phyloP scores from a whole-genome alignment of 2,113 vertebrate genomes.

The Macroglossus sobrinus region DNA sequence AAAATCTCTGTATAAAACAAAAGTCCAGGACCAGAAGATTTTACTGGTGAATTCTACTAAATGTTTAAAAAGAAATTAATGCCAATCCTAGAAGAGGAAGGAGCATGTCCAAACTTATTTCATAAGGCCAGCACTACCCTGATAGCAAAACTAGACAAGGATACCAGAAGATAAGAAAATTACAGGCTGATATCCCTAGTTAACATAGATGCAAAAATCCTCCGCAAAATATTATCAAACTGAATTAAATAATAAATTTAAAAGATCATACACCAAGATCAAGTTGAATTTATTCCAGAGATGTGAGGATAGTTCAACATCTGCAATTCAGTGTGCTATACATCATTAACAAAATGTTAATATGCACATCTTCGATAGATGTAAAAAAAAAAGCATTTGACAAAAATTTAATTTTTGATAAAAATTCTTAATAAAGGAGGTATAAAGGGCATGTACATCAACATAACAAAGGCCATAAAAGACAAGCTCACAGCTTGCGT shows the following conservation, averaged over 20 bases:
- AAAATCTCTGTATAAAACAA: not conserved
- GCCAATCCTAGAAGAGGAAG: not conserved
- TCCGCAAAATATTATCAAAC: too few species aligned
- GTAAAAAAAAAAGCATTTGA: not conserved
- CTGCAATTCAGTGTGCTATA: not conserved
- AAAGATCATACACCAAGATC: not conserved
- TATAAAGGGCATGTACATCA: not conserved
- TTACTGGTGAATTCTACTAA: not conserved
- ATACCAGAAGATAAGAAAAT: not conserved
- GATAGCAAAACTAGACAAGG: not conserved
- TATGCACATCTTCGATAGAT: not conserved
- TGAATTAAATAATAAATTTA: not conserved
- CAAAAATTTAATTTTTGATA: not conserved
- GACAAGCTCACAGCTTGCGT: not conserved
- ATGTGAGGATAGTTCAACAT: not conserved
- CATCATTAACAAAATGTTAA: not conserved
- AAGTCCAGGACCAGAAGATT: not conserved
- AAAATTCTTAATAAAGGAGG: not conserved
- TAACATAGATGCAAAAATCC: too few species aligned
- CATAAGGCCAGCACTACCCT: not conserved
- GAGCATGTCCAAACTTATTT: not conserved
- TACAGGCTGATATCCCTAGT: not conserved
- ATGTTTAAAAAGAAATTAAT: not conserved
- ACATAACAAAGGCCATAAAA: not conserved
- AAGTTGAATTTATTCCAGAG: not conserved